Evolutionary conservation across 2,797 vertebrate genomes (phyloP).

Genomic region (Sebastes jordani): DNA sequence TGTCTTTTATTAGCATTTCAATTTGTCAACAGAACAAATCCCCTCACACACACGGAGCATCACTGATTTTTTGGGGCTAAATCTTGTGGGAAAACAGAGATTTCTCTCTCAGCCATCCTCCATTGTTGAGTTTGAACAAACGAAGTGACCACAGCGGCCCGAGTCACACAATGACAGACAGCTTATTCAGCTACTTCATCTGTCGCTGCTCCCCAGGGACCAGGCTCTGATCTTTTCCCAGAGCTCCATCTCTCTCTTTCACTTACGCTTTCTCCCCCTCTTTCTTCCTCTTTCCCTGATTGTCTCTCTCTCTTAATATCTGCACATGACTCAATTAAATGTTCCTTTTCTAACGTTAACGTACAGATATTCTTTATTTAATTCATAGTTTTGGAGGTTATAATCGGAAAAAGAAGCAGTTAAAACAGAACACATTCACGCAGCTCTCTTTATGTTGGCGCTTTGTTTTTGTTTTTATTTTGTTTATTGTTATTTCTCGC

Average conservation of each 20-base stretch:
- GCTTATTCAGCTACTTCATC: slow-evolving; percentile 84
- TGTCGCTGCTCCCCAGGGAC: slow-evolving; percentile 78
- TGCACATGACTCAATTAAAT: slow-evolving; percentile 26
- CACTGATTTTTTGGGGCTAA: slow-evolving; percentile 63
- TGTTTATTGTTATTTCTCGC: slow-evolving; percentile 69
- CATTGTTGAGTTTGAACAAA: slow-evolving; percentile 80
- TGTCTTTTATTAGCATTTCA: slow-evolving; percentile 64
- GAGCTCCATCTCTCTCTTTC: slow-evolving; percentile 72
- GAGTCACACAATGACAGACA: slow-evolving; percentile 83
- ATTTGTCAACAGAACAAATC: slow-evolving; percentile 62
- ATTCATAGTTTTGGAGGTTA: neutral
- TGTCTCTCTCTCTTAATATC: slow-evolving; percentile 48
- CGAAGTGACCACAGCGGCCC: slow-evolving; percentile 77
- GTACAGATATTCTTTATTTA: neutral
- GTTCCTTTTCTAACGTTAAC: neutral
- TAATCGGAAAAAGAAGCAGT: neutral
- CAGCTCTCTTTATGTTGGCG: neutral
- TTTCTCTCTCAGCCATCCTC: slow-evolving; percentile 71
- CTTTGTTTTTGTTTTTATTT: slow-evolving; percentile 65
- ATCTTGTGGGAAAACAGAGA: slow-evolving; percentile 79
- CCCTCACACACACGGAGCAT: slow-evolving; percentile 41
- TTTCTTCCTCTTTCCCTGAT: slow-evolving; percentile 32
- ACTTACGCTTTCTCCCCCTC: slow-evolving; percentile 43
- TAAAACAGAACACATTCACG: neutral
- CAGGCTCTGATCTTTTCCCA: slow-evolving; percentile 81